A percentile compares a stretch with the other conserved stretches of the same genome.
Evolutionary conservation across 2,797 vertebrate genomes (phyloP).

Genomic region (Melanotaenia boesemani): DNA sequence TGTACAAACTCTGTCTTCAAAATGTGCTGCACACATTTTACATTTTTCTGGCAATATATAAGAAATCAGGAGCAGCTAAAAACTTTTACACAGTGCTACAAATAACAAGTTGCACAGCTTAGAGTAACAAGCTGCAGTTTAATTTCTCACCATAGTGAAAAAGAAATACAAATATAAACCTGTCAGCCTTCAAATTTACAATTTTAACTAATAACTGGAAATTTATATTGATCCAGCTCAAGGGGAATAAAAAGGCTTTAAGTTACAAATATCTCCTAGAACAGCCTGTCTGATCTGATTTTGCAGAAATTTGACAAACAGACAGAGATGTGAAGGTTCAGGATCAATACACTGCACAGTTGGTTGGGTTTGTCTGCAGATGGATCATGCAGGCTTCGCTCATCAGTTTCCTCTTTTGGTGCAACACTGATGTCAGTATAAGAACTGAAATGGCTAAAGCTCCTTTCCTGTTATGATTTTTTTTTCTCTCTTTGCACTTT

Average conservation of each 20-base stretch:
- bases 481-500: constrained; percentile 29
- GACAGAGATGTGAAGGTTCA: constrained; percentile 42
- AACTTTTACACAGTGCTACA: neutral
- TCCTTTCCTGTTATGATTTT: constrained; percentile 14
- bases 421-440: constrained; percentile 38
- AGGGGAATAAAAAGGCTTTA: constrained; percentile 16
- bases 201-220: neutral
- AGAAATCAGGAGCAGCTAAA: neutral
- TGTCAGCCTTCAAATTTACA: neutral
- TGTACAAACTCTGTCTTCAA: neutral
- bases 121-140: too few species aligned
- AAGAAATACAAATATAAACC: neutral
- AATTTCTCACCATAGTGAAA: neutral
- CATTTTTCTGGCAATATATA: neutral
- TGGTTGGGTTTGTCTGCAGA: constrained; percentile 56
- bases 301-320: constrained; percentile 50
- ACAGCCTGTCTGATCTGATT: constrained; percentile 42
- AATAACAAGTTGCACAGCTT: too few species aligned
- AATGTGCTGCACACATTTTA: neutral
- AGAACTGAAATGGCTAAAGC: constrained; percentile 31
- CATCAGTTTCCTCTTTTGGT: constrained; percentile 26
- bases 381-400: constrained; percentile 30
- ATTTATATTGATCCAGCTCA: constrained; percentile 12
- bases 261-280: constrained; percentile 25
- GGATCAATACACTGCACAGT: constrained; percentile 41